Evolutionary conservation across 1,140 invertebrate genomes (phyloP), one percentile per base, ranked within the genome.

Genomic region (Pomacea maculata): DNA sequence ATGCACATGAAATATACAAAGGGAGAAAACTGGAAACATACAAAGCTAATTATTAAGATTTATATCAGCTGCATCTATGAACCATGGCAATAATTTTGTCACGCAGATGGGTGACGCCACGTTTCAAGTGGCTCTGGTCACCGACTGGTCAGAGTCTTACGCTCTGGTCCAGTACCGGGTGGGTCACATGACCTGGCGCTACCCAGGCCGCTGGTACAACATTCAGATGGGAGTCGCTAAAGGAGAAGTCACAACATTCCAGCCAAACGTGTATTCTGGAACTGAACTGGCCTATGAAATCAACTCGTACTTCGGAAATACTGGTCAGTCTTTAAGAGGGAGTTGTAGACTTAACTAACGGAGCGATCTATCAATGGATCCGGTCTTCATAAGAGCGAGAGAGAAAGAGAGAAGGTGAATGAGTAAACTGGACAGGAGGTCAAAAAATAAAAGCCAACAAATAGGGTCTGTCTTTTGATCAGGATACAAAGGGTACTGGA

Each of bases 81-180:
- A 45, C 2, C 34, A 45, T 45, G 34, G 34, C n/a, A n/a, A 11
- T n/a, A 12, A n/a, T 70, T 70, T 70, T 11, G 11, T 25, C 29
- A 11, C 67, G 12, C 21, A 75, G 21, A 54, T 55, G 25, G 73
- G 73, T n/a, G 73, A 75, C 17, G 73, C 73, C 15, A 75, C 73
- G 25, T 75, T 75, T 29, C 73, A 75, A 55, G 17, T 75, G 55
- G 73, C 73, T 57, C 73, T 75, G 17, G 57, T 75, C 57, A 52
- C 73, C 55, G 73, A 75, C 55, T 45, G 73, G 25, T 7, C 57
- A 52, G 57, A 10, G 54, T 75, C 73, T n/a, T 75, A 75, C 55
- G 73, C 73, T n/a, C n/a, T 75, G 52, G 73, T 75, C 11, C 57
- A 75, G 12, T 75, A 75, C 54, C 17, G 11, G 17, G 17, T 57